These are phyloP conservation scores for Oryzias sinensis DNA, from an alignment of 2,797 vertebrate genomes.

Conservation along the genomic window DNA sequence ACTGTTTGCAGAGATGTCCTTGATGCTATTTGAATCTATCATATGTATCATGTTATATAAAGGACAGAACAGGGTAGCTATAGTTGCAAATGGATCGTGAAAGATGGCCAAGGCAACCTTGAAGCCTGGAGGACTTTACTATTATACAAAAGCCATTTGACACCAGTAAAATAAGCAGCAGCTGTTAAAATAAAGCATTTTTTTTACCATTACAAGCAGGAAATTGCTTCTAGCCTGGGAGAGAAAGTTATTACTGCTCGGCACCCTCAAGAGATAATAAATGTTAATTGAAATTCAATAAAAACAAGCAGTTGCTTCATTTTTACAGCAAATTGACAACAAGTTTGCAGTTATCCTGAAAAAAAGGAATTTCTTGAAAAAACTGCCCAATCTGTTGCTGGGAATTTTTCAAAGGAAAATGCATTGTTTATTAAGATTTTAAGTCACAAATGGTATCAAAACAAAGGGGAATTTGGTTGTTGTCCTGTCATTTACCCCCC, in stretches of 20 bases:
- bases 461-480: too few relatives aligned
- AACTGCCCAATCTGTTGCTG: too few relatives aligned
- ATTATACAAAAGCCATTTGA: neutral
- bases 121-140: neutral
- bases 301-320: neutral
- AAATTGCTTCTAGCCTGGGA: fast-evolving
- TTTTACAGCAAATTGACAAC: neutral
- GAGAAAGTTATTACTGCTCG: neutral
- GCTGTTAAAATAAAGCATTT: neutral
- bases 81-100: slow-evolving; percentile 40
- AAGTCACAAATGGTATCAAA: too few relatives aligned
- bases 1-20: neutral
- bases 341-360: neutral
- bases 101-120: slow-evolving; percentile 13
- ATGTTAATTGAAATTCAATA: slow-evolving; percentile 5
- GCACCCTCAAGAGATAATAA: slow-evolving; percentile 6
- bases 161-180: neutral
- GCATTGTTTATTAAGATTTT: too few relatives aligned
- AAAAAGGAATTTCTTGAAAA: neutral
- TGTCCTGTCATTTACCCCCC: too few relatives aligned
- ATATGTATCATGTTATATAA: slow-evolving; percentile 7
- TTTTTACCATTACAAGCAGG: neutral
- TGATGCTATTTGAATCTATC: neutral
- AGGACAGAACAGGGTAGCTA: neutral
- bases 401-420: too few relatives aligned